Conservation (phyloP, 2,797 vertebrate species). For the Hafferia zeledoni region DNA sequence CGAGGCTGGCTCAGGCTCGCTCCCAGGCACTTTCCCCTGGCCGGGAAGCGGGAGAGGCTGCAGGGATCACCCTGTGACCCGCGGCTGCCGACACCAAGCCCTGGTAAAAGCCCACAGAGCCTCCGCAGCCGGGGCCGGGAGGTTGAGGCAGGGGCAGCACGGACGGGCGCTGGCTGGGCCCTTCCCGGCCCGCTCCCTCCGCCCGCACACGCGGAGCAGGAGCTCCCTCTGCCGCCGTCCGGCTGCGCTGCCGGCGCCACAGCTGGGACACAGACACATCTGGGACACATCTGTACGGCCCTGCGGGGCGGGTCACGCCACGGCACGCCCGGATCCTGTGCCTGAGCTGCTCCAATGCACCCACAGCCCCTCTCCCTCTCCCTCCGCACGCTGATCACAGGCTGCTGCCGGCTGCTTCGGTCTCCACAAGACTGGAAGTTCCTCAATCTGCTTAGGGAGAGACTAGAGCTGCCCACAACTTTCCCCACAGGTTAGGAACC, state of each 20-base stretch:
- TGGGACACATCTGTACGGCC: neutral
- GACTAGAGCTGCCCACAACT: neutral
- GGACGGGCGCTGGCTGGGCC: neutral
- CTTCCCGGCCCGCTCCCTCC: neutral
- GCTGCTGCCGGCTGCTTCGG: fast-evolving
- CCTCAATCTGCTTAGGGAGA: neutral
- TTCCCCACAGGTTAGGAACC: neutral
- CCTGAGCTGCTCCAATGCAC: neutral
- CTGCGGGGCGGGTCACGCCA: fast-evolving
- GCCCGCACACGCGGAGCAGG: neutral
- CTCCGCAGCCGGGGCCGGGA: neutral
- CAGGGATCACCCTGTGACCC: neutral
- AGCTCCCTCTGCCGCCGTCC: constrained; percentile 18
- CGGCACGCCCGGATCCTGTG: fast-evolving
- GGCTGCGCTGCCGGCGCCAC: neutral
- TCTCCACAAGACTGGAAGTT: neutral
- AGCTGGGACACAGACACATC: neutral
- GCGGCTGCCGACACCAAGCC: neutral
- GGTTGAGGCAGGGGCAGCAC: neutral
- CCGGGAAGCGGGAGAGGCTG: neutral
- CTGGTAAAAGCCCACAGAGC: neutral
- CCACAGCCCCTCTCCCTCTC: neutral
- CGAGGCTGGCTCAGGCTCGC: neutral
- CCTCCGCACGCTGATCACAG: fast-evolving
- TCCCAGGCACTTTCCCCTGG: neutral